These are phyloP conservation scores for Poecilus cupreus DNA, from an alignment of 2,888 invertebrate genomes.

Conservation along the genomic window DNA sequence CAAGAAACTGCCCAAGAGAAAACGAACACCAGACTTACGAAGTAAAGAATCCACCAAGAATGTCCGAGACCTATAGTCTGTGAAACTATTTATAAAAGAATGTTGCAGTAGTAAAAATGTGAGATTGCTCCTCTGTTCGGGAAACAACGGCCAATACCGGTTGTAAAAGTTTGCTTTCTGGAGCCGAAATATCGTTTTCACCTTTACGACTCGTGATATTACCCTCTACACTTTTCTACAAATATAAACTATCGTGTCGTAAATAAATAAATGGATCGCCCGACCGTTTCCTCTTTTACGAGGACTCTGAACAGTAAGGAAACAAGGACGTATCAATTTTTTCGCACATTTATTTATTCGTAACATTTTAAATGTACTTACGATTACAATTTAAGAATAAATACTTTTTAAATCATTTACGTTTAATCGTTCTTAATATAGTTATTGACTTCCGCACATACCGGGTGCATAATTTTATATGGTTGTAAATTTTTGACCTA, in stretches of 20 bases:
- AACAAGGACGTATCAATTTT: too few relatives aligned
- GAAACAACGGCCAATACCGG: conserved; percentile 46
- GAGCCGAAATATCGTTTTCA: conserved; percentile 38
- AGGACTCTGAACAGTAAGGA: too few relatives aligned
- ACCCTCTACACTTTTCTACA: conserved; percentile 26
- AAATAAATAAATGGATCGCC: conserved; percentile 20
- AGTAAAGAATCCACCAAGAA: conserved; percentile 44
- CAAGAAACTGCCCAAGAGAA: conserved; percentile 17
- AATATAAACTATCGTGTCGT: conserved; percentile 39
- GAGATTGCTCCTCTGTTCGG: conserved; percentile 12
- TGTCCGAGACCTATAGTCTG: conserved; percentile 27
- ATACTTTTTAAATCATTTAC: too few relatives aligned
- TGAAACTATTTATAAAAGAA: conserved; percentile 55
- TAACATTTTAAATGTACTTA: too few relatives aligned
- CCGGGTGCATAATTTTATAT: too few relatives aligned
- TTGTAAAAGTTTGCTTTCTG: conserved; percentile 36
- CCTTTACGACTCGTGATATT: conserved; percentile 25
- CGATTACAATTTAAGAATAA: too few relatives aligned
- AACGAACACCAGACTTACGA: conserved; percentile 24
- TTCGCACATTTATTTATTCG: too few relatives aligned
- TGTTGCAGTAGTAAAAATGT: conserved; percentile 47
- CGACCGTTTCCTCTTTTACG: not conserved
- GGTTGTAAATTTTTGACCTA: too few relatives aligned
- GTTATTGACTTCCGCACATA: too few relatives aligned
- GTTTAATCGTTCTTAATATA: too few relatives aligned